Conservation (phyloP, 2,797 vertebrate species). For the Aselliscus stoliczkanus region DNA sequence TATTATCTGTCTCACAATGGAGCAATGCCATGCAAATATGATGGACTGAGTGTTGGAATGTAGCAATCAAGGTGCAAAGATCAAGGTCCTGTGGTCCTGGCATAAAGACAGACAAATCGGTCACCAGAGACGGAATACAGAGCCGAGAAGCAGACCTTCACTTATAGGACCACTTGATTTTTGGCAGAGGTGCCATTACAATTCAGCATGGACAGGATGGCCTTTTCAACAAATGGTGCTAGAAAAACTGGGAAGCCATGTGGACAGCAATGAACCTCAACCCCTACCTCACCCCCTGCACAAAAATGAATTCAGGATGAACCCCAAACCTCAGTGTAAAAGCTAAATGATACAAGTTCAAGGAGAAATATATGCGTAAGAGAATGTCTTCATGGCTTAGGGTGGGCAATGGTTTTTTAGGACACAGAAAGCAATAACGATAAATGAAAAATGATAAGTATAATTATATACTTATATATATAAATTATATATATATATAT, state of each 20-base stretch:
- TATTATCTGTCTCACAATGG: accelerated
- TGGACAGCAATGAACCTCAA: neutral
- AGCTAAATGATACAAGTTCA: neutral
- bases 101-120: neutral
- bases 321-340: neutral
- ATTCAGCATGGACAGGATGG: neutral
- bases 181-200: neutral
- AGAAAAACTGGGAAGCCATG: neutral
- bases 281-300: neutral
- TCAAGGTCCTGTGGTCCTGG: neutral
- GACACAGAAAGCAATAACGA: neutral
- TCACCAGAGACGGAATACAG: neutral
- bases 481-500: too few relatives aligned
- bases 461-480: too few relatives aligned
- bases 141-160: neutral
- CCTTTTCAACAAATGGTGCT: neutral
- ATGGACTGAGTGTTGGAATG: neutral
- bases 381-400: neutral
- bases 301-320: neutral
- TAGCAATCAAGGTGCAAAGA: too few relatives aligned
- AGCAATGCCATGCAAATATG: neutral
- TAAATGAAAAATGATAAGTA: neutral
- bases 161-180: neutral
- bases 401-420: neutral
- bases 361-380: neutral